Base-by-base conservation (phyloP, 1,140 invertebrate genomes). In the Papilio machaon region DNA sequence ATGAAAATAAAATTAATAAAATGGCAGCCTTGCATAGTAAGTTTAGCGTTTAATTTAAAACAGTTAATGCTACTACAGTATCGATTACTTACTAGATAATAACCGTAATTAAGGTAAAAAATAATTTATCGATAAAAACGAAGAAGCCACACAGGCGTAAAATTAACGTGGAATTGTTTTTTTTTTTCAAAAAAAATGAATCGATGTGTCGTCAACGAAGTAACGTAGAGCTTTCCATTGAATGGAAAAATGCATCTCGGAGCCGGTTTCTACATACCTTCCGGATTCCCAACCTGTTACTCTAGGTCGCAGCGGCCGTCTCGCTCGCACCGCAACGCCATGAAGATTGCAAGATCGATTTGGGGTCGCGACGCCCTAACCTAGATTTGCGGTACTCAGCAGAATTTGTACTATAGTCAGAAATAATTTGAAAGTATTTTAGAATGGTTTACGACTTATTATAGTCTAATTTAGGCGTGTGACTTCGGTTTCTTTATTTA, bases 231-330 rank as follows among this genome's bases (percentile, higher is more conserved):
- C 91, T 94, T 94, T 94, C 92, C 91, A 93, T 90, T 93, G 91
- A 93, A 91, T 92, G 92, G 91, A 94, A 93, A 94, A 93, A 94
- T 94, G 92, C 92, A 91, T 83, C 85, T 84, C 85, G 85, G 78
- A 94, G 91, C 92, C 92, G 92, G 92, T 94, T 94, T 92, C 82
- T 88, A 86, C 85, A 84, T 94, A 92, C 91, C 91, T 94, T 94
- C 92, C 92, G 92, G 92, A 94, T 94, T 94, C 92, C 89, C 92
- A 93, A 94, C 92, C 92, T 94, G 92, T 90, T 90, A 88, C 91
- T 94, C 90, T 93, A 94, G 92, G 92, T 94, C 92, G 93, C 85
- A 73, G 82, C 78, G 81, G 92, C 91, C 86, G 91, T 80, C 90
- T 94, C 89, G 80, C 91, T 85, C 90, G 80, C 82, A 80, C 82